Conservation (phyloP, 1,140 invertebrate genomes). For the Mesaphorura yosii region DNA sequence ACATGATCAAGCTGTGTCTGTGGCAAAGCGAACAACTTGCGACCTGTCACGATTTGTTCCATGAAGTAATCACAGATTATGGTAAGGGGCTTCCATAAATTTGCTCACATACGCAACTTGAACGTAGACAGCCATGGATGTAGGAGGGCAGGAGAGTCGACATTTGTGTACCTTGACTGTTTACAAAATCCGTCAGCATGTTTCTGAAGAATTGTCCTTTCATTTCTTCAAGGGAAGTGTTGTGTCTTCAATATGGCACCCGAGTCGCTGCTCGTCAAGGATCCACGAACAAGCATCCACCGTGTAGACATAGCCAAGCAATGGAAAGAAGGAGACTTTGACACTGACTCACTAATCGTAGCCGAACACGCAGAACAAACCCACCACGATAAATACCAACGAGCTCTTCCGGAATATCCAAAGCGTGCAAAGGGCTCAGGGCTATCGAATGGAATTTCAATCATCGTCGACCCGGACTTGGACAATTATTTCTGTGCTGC, state of each 20-base stretch:
- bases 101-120: too few species aligned
- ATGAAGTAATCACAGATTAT: slow-evolving; percentile 62
- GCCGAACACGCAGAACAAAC: too few species aligned
- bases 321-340: background rate
- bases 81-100: too few species aligned
- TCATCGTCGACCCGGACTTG: slow-evolving; percentile 24
- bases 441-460: slow-evolving; percentile 19
- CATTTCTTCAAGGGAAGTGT: too few species aligned
- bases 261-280: slow-evolving; percentile 4
- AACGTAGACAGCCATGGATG: too few species aligned
- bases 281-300: too few species aligned
- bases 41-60: slow-evolving; percentile 59
- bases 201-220: too few species aligned
- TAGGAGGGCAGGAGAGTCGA: too few species aligned
- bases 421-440: slow-evolving; percentile 9
- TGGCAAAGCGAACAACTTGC: slow-evolving; percentile 32
- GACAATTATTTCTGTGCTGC: slow-evolving; percentile 29
- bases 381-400: too few species aligned
- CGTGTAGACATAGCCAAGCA: background rate
- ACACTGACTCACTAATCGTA: background rate
- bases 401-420: background rate
- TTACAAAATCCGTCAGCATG: too few species aligned
- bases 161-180: too few species aligned
- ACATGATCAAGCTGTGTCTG: slow-evolving; percentile 19
- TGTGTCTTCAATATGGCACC: slow-evolving; percentile 58